A percentile compares a stretch with the other conserved stretches of the same genome.
These are phyloP conservation scores for Heliocidaris tuberculata DNA, from an alignment of 35 echinoderm and acorn worm genomes.

Conservation along the genomic window DNA sequence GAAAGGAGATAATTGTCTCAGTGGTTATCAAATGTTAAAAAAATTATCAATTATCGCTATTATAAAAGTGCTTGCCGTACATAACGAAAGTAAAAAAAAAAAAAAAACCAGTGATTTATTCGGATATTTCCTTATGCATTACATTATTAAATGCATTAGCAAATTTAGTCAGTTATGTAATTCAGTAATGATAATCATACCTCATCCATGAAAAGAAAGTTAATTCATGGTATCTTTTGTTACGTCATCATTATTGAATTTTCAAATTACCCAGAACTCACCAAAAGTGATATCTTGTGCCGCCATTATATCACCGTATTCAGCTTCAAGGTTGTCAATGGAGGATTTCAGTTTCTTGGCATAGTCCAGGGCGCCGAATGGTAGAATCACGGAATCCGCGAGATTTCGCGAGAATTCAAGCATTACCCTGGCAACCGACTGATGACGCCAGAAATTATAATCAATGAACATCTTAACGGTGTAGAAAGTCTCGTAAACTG, in stretches of 20 bases:
- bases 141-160: no score
- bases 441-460: conserved; percentile 73
- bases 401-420: conserved; percentile 78
- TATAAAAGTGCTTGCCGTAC: no score
- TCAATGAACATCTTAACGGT: conserved; percentile 70
- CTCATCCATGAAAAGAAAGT: no score
- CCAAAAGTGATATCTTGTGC: conserved; percentile 75
- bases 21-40: background rate
- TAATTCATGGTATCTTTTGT: no score
- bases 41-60: no score
- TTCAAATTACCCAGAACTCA: conserved; percentile 35
- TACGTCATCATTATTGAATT: no score
- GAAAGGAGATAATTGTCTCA: background rate
- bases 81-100: no score
- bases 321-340: conserved; percentile 57
- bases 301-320: conserved; percentile 67
- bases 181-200: no score
- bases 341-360: conserved; percentile 62
- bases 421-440: conserved; percentile 65
- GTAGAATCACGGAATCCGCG: conserved; percentile 77
- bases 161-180: no score
- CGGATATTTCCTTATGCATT: no score
- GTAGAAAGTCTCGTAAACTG: conserved; percentile 91
- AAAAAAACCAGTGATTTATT: no score
- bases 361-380: conserved; percentile 75